Evolutionary conservation across 2,888 invertebrate genomes (phyloP), one percentile per base, ranked within the genome.

Genomic region (Bugula neritina): DNA sequence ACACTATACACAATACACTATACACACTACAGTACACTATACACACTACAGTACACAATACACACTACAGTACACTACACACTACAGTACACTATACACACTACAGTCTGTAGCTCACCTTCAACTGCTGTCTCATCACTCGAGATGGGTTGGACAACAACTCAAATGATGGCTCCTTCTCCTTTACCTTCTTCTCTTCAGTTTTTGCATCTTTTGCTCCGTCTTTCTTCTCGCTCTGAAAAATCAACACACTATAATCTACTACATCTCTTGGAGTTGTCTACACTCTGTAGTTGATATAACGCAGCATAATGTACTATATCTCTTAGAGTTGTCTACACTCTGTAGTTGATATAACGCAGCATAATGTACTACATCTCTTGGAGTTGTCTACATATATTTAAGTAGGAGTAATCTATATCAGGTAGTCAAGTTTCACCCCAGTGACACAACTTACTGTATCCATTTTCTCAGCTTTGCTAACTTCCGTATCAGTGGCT

Each of bases 61-160:
- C n/a, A n/a, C n/a, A n/a, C n/a, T n/a, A n/a, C n/a, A n/a, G n/a
- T n/a, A n/a, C n/a, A n/a, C n/a, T n/a, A n/a, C n/a, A n/a, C n/a
- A n/a, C n/a, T n/a, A n/a, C n/a, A n/a, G n/a, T n/a, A n/a, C n/a
- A n/a, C n/a, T n/a, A n/a, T n/a, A n/a, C n/a, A n/a, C n/a, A n/a
- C n/a, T n/a, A n/a, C n/a, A n/a, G n/a, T n/a, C n/a, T n/a, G n/a
- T n/a, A n/a, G n/a, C n/a, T n/a, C 34, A 73, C 71, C 43, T 74
- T 73, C 73, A 86, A 83, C 82, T 97, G 99, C 80, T 94, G 93
- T 75, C 94, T 90, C 88, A 99, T 90, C 0, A 94, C 90, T 72
- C 99, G 89, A 0, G 95, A 95, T 0, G 99, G 99, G 87, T 99
- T 99, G 78, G 90, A 90, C 63, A 99, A 86, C 75, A 94, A 90